Percentiles rank a stretch among this genome's conserved stretches.
phyloP scores from a whole-genome alignment of 2,113 vertebrate species.

The Falcunculus frontatus region DNA sequence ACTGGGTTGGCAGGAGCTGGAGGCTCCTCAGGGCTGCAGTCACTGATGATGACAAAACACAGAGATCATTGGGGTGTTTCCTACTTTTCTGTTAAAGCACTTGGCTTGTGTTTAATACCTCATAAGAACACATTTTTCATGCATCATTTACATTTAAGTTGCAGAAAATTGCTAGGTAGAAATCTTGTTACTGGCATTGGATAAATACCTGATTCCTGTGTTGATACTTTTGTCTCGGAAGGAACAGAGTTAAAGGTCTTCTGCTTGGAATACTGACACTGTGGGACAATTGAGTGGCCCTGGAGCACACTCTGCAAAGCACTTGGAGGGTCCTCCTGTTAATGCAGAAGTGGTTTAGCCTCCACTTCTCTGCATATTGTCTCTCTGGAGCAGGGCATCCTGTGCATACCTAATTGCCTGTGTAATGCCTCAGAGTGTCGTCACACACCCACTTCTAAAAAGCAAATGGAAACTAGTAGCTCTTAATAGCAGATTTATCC shows the following conservation, averaged over 20 bases:
- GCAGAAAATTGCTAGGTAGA: neutral
- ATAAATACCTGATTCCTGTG: neutral
- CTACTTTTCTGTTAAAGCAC: neutral
- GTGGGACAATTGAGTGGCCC: neutral
- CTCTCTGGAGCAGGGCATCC: neutral
- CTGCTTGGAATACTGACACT: neutral
- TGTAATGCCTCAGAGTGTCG: neutral
- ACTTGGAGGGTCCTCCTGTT: neutral
- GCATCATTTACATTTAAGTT: neutral
- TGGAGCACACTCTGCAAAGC: neutral
- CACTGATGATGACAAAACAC: neutral
- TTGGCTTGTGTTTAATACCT: neutral
- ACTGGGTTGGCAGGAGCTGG: neutral
- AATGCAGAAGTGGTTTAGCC: neutral
- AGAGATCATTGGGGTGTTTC: neutral
- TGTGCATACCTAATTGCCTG: neutral
- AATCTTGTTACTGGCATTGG: neutral
- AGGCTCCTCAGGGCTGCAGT: neutral
- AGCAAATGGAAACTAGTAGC: neutral
- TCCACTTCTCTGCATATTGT: neutral
- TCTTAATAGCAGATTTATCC: conserved; percentile 17
- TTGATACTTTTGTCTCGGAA: neutral
- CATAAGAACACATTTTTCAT: neutral
- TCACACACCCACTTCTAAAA: neutral
- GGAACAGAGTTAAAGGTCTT: neutral